These are phyloP conservation scores for Drosophila athabasca DNA, from an alignment of 1,140 invertebrate genomes.

Conservation along the genomic window DNA sequence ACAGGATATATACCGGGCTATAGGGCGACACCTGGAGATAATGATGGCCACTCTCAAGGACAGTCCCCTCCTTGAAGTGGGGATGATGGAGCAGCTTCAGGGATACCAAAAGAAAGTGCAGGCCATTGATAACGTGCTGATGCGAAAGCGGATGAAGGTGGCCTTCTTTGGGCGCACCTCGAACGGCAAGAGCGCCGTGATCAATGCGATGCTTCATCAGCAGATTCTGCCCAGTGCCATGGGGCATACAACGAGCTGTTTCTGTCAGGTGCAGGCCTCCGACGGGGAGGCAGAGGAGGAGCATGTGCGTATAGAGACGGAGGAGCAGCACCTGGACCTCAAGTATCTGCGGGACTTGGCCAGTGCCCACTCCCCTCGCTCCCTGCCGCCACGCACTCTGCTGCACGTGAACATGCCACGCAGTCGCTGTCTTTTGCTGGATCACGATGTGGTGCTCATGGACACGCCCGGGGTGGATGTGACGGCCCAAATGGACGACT, in stretches of 20 bases:
- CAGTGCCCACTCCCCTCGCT: slow-evolving; percentile 89
- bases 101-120: slow-evolving; percentile 92
- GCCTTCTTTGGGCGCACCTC: slow-evolving; percentile 98
- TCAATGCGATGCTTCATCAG: slow-evolving; percentile 99
- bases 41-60: slow-evolving; percentile 17
- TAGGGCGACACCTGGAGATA: slow-evolving; percentile 17
- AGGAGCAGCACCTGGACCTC: slow-evolving; percentile 84
- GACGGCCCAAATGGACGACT: slow-evolving; percentile 97
- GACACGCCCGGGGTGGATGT: slow-evolving; percentile 99
- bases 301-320: slow-evolving; percentile 89
- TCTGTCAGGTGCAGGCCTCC: slow-evolving; percentile 97
- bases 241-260: slow-evolving; percentile 99
- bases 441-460: slow-evolving; percentile 98
- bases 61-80: slow-evolving; percentile 82
- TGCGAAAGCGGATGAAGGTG: slow-evolving; percentile 99
- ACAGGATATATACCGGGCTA: slow-evolving; percentile 82
- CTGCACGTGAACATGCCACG: slow-evolving; percentile 98
- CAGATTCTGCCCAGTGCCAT: slow-evolving; percentile 99
- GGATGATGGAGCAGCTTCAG: slow-evolving; percentile 85
- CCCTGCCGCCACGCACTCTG: slow-evolving; percentile 88
- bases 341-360: slow-evolving; percentile 91
- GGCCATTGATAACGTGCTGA: slow-evolving; percentile 96
- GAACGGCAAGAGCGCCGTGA: slow-evolving; percentile 99
- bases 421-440: slow-evolving; percentile 94
- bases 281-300: slow-evolving; percentile 91